Base-by-base conservation (phyloP, 2,797 vertebrate genomes). In the Anguilla pacifica region DNA sequence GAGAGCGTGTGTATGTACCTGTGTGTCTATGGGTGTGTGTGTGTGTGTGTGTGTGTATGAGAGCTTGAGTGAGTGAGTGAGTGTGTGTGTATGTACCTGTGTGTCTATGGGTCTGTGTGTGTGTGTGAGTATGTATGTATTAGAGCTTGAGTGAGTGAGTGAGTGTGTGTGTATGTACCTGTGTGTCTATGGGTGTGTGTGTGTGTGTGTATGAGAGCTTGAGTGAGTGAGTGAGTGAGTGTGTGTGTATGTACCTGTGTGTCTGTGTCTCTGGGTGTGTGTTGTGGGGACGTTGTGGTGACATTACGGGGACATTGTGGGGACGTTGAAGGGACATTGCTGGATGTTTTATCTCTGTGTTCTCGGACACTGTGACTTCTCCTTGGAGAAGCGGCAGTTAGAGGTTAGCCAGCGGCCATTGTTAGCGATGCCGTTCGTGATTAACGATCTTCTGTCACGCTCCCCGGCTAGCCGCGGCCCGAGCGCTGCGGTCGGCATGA, bases 31-130 rank as follows among this genome's bases (percentile, higher is more conserved):
- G 28, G 49, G 77, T 51, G 53, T 51, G 51, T 43, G 86, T 57
- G 86, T 49, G 86, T 84, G 86, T 39, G 82, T 55, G 43, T 31
- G 79, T 53, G 57, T 46, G 28, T 55, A 61, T 53, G 61, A n/a
- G 49, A 3, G 86, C 7, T 22, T 61, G 49, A 83, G 86, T 83
- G 59, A 85, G 87, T 81, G 86, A 84, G 19, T 11, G 59, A 61
- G 9, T 35, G 35, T 35, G 35, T 35, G 35, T 35, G 35, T 35
- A 35, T 35, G 35, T 35, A 35, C 35, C 35, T 35, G 35, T 35
- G 35, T 35, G 35, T 35, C 1, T 35, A 35, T 35, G 35, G 35
- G 35, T 35, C 1, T 31, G 55, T n/a, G 57, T 87, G 57, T 83
- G 35, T 17, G 67, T 70, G 59, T n/a, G n/a, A n/a, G n/a, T n/a